Evolutionary conservation across 53 echinoderm and acorn worm genomes (phyloP).

Genomic region (Crossaster papposus): DNA sequence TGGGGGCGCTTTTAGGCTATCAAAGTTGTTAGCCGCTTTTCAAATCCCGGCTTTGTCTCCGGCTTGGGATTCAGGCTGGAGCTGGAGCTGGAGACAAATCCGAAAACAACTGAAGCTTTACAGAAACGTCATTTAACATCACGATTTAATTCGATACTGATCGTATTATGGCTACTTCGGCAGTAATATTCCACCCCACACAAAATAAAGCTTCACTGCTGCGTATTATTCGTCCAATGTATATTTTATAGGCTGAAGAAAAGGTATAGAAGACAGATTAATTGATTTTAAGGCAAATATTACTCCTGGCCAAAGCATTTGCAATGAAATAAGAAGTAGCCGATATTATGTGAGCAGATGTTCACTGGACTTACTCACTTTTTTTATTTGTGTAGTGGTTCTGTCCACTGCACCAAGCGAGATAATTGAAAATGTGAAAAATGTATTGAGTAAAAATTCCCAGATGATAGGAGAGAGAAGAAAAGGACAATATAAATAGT

Average conservation of each 20-base stretch:
- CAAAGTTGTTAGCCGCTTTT: background rate
- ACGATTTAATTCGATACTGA: too few species aligned
- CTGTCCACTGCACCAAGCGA: background rate
- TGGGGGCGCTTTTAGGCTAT: conserved; percentile 24
- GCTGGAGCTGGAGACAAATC: background rate
- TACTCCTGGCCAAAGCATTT: background rate
- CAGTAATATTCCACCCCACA: too few species aligned
- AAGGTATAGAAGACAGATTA: too few species aligned
- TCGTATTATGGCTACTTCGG: too few species aligned
- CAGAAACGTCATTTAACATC: too few species aligned
- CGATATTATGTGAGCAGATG: background rate
- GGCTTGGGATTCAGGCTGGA: background rate
- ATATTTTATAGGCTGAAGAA: too few species aligned
- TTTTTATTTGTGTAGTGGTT: background rate
- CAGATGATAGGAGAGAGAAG: background rate
- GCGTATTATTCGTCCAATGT: too few species aligned
- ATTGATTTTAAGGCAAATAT: too few species aligned
- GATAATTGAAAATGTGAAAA: conserved; percentile 38
- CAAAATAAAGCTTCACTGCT: too few species aligned
- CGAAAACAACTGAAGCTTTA: too few species aligned
- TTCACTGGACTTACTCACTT: background rate
- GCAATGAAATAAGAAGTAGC: background rate
- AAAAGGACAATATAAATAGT: conserved; percentile 29
- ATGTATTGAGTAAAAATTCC: conserved; percentile 8
- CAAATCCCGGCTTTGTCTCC: background rate